A percentile compares a stretch with the other conserved stretches of the same genome.
phyloP scores from a whole-genome alignment of 2,113 vertebrate species.

The Crocuta crocuta region DNA sequence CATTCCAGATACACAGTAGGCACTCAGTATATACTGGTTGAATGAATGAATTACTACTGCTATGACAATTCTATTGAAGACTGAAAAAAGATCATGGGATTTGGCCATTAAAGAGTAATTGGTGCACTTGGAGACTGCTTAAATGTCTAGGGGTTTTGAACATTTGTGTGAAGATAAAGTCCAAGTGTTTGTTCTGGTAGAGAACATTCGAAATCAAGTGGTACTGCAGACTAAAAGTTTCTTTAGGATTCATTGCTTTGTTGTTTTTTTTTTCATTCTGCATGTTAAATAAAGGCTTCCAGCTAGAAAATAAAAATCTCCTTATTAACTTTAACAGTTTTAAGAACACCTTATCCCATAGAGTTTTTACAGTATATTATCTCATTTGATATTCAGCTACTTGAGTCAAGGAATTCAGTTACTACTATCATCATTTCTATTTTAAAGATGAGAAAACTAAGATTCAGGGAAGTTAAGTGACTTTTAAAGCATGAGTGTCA shows the following conservation, averaged over 20 bases:
- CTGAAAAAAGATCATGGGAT: conserved; percentile 10
- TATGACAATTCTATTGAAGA: conserved; percentile 37
- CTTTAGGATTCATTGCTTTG: background rate
- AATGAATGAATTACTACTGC: conserved; percentile 20
- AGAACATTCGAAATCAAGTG: background rate
- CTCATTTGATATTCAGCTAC: background rate
- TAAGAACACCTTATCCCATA: background rate
- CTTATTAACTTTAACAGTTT: background rate
- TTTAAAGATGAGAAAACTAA: conserved; percentile 14
- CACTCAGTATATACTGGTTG: background rate
- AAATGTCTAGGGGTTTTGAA: conserved; percentile 59
- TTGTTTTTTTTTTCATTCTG: background rate
- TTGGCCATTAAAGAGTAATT: conserved; percentile 59
- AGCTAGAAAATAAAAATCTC: conserved; percentile 4
- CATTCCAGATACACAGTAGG: conserved; percentile 11
- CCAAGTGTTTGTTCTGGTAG: background rate
- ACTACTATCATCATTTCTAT: background rate
- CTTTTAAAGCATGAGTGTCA: background rate
- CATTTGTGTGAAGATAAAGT: background rate
- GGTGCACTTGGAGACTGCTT: background rate
- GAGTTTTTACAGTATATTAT: background rate
- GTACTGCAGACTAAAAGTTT: background rate
- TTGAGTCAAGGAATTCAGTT: background rate
- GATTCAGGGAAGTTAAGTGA: background rate
- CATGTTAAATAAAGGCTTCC: background rate